Conservation (phyloP, 1,140 invertebrate species). For the Palaemon carinicauda region DNA sequence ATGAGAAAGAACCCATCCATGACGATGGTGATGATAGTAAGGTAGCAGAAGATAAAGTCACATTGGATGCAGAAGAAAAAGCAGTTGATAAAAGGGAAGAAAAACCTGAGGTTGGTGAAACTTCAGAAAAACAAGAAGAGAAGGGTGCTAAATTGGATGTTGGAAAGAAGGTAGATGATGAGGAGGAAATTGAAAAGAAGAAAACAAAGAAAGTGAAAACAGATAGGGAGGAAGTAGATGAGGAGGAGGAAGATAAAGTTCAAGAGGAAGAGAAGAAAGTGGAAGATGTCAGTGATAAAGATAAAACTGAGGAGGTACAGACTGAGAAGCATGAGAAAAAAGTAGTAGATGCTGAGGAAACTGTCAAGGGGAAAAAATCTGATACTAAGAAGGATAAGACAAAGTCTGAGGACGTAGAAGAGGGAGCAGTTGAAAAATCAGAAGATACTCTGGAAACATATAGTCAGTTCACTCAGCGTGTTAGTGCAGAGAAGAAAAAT, state of each 20-base stretch:
- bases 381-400: not conserved
- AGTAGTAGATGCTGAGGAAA: not conserved
- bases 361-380: not conserved
- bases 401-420: not conserved
- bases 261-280: not conserved
- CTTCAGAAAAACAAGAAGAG: no score
- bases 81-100: not conserved
- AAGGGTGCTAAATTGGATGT: no score
- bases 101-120: not conserved
- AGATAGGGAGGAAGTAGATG: not conserved
- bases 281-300: not conserved
- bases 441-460: conserved; percentile 56
- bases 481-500: conserved; percentile 57
- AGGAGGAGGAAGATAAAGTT: not conserved
- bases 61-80: not conserved
- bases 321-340: not conserved
- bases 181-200: not conserved
- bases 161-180: not conserved
- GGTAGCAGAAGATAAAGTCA: not conserved
- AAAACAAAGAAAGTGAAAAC: not conserved
- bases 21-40: no score
- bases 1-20: not conserved
- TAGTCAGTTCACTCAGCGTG: conserved; percentile 59
- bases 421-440: not conserved
- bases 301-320: not conserved